phyloP scores from a whole-genome alignment of 2,888 invertebrate species.

The Rhamnusium bicolor region DNA sequence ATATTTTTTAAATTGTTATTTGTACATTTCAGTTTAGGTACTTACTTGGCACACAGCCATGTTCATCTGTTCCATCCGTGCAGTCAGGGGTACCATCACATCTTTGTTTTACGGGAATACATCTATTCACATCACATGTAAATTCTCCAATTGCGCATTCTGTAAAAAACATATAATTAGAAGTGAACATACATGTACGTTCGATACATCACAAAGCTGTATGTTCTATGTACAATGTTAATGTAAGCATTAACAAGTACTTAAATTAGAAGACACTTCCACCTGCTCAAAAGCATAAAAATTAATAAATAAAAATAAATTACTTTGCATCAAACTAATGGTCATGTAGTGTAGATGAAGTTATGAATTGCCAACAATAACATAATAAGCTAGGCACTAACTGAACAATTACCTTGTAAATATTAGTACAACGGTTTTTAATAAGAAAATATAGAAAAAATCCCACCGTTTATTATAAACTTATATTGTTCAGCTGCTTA shows the following conservation, averaged over 20 bases:
- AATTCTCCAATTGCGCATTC: slow-evolving; percentile 75
- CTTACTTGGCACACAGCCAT: slow-evolving; percentile 72
- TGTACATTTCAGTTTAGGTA: neutral
- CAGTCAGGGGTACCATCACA: slow-evolving; percentile 79
- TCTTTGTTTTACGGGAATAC: slow-evolving; percentile 73
- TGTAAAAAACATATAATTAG: slow-evolving; percentile 56
- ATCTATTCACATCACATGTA: slow-evolving; percentile 76
- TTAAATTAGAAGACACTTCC: neutral
- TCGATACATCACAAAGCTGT: neutral
- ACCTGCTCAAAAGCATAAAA: neutral
- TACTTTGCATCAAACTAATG: neutral
- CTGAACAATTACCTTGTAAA: too few species aligned
- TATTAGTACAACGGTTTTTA: too few species aligned
- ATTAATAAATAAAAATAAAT: neutral
- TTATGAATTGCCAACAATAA: neutral
- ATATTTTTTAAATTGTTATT: too few species aligned
- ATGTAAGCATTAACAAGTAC: neutral
- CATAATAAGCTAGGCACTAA: neutral
- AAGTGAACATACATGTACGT: neutral
- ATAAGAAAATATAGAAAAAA: too few species aligned
- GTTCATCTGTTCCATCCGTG: slow-evolving; percentile 80
- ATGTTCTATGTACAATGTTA: slow-evolving; percentile 8
- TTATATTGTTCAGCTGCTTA: too few species aligned
- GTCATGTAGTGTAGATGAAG: neutral
- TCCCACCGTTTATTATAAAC: too few species aligned